Percentiles rank a stretch among this genome's conserved stretches.
Evolutionary conservation across 2,888 invertebrate species (phyloP).

Genomic region (Nasonovia ribisnigri): DNA sequence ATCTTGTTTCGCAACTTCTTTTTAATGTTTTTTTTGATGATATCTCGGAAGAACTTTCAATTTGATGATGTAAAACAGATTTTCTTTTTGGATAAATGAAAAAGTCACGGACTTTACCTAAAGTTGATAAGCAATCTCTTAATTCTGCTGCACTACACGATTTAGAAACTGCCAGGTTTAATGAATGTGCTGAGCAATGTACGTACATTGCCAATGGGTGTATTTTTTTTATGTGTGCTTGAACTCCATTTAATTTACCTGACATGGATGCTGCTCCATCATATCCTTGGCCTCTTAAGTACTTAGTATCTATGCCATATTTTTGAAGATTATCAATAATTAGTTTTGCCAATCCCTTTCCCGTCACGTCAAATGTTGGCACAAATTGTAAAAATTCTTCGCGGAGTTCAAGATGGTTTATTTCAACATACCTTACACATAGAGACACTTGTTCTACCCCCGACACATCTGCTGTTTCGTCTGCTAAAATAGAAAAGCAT

Average conservation of each 20-base stretch:
- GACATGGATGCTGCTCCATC: conserved; percentile 65
- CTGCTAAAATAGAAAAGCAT: too few relatives aligned
- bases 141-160: conserved; percentile 24
- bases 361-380: conserved; percentile 4
- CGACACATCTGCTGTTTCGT: too few relatives aligned
- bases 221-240: conserved; percentile 74
- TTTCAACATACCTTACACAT: conserved; percentile 30
- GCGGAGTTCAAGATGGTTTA: conserved; percentile 20
- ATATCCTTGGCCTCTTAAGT: conserved; percentile 65
- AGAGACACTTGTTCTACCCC: neutral
- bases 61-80: conserved; percentile 3
- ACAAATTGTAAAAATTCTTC: conserved; percentile 46
- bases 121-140: conserved; percentile 23
- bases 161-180: conserved; percentile 26
- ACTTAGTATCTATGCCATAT: conserved; percentile 32
- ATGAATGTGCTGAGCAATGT: conserved; percentile 27
- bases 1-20: conserved; percentile 31
- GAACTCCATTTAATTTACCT: conserved; percentile 61
- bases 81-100: conserved; percentile 28
- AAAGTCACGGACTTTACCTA: neutral
- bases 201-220: conserved; percentile 69
- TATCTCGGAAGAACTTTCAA: conserved; percentile 15
- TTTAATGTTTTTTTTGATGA: conserved; percentile 22
- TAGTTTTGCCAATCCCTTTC: conserved; percentile 18
- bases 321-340: conserved; percentile 26